Conservation (phyloP, 2,797 vertebrate genomes). For the Parauchenoglanis ngamensis region DNA sequence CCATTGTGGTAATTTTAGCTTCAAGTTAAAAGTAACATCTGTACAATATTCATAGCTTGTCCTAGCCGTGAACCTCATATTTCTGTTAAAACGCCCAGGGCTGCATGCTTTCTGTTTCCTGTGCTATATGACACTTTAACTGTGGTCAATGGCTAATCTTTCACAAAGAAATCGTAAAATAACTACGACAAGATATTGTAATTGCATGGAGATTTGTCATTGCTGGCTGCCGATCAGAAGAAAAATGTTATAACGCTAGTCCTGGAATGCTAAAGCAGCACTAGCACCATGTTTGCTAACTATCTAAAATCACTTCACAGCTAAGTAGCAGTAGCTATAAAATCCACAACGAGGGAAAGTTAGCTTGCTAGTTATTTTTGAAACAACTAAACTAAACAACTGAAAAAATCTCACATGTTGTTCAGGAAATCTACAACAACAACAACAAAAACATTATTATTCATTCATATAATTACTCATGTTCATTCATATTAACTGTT, state of each 20-base stretch:
- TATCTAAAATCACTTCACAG: neutral
- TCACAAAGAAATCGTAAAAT: neutral
- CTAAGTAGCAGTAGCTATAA: neutral
- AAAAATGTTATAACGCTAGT: neutral
- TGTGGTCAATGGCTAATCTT: neutral
- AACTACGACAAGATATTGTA: neutral
- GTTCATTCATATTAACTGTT: neutral
- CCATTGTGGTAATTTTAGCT: constrained; percentile 22
- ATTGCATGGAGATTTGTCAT: neutral
- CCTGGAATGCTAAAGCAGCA: neutral
- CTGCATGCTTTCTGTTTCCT: constrained; percentile 8
- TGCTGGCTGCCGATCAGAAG: neutral
- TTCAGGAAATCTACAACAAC: neutral
- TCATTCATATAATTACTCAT: neutral
- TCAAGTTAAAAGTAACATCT: constrained; percentile 18
- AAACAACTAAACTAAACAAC: neutral
- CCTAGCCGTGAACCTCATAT: constrained; percentile 8
- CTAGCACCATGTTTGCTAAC: neutral
- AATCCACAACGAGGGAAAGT: neutral
- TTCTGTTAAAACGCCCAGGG: neutral
- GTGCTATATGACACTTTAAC: neutral
- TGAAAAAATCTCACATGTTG: neutral
- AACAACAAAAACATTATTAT: neutral
- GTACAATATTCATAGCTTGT: constrained; percentile 10
- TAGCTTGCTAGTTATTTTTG: neutral